A percentile compares a stretch with the other conserved stretches of the same genome.
These are phyloP conservation scores for Drosophila repleta DNA, from an alignment of 1,140 invertebrate genomes.

Conservation along the genomic window DNA sequence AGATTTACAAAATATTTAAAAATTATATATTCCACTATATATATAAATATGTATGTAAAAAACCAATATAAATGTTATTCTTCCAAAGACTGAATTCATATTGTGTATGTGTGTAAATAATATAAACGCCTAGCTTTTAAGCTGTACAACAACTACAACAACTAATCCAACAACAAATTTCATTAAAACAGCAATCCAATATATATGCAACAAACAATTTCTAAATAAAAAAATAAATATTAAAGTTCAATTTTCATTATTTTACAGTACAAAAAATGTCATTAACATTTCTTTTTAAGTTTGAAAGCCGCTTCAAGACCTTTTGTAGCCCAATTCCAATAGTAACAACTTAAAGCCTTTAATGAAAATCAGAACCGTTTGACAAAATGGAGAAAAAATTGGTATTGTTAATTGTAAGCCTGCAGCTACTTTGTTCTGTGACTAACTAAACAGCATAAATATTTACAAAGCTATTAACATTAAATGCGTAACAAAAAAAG, in stretches of 20 bases:
- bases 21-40: slow-evolving; percentile 23
- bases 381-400: slow-evolving; percentile 27
- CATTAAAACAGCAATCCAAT: slow-evolving; percentile 5
- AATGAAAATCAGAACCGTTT: slow-evolving; percentile 22
- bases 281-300: background rate
- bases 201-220: slow-evolving; percentile 24
- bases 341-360: slow-evolving; percentile 1
- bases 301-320: background rate
- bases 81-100: slow-evolving; percentile 81
- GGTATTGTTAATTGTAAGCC: slow-evolving; percentile 68
- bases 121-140: slow-evolving; percentile 44
- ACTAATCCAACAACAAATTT: slow-evolving; percentile 16
- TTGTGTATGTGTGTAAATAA: slow-evolving; percentile 79
- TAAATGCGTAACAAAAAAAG: slow-evolving; percentile 45
- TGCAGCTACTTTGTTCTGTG: slow-evolving; percentile 76
- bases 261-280: background rate
- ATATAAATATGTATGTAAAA: slow-evolving; percentile 27
- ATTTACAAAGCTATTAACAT: slow-evolving; percentile 71
- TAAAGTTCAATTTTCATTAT: background rate
- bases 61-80: slow-evolving; percentile 79
- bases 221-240: slow-evolving; percentile 7
- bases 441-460: slow-evolving; percentile 64
- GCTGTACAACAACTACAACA: slow-evolving; percentile 35
- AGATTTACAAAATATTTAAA: slow-evolving; percentile 22
- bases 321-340: slow-evolving; percentile 31